Evolutionary conservation across 2,113 vertebrate genomes (phyloP).

Genomic region (Nyctibius bracteatus): DNA sequence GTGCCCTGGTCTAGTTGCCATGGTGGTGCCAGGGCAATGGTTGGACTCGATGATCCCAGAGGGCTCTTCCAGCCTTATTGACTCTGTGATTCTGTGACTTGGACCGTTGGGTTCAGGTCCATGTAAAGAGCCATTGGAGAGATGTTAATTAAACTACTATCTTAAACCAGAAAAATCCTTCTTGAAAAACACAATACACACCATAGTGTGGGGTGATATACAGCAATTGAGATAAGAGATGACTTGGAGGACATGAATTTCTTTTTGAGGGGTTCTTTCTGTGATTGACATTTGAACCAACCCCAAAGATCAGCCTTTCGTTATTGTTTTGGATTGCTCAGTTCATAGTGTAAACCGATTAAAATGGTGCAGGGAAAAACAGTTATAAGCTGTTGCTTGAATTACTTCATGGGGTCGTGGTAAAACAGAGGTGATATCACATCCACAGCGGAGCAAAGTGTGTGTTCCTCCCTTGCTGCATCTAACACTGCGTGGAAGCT

Average conservation of each 20-base stretch:
- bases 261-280: background rate
- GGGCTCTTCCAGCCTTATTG: too few relatives aligned
- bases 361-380: background rate
- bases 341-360: rapidly evolving
- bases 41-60: too few relatives aligned
- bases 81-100: too few relatives aligned
- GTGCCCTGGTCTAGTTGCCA: too few relatives aligned
- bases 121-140: background rate
- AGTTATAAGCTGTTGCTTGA: background rate
- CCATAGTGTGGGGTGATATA: background rate
- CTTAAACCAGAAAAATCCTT: background rate
- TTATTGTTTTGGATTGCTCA: background rate
- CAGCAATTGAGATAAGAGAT: background rate
- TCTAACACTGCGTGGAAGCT: rapidly evolving
- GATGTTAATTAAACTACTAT: background rate
- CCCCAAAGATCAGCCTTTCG: background rate
- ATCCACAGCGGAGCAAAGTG: background rate
- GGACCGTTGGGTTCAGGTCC: background rate
- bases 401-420: background rate
- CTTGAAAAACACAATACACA: rapidly evolving
- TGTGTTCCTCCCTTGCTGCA: background rate
- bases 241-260: background rate
- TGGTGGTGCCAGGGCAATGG: too few relatives aligned
- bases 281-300: background rate
- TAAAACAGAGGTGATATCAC: background rate